Evolutionary conservation across 2,888 invertebrate species (phyloP).

Genomic region (Gastrophysa polygoni): DNA sequence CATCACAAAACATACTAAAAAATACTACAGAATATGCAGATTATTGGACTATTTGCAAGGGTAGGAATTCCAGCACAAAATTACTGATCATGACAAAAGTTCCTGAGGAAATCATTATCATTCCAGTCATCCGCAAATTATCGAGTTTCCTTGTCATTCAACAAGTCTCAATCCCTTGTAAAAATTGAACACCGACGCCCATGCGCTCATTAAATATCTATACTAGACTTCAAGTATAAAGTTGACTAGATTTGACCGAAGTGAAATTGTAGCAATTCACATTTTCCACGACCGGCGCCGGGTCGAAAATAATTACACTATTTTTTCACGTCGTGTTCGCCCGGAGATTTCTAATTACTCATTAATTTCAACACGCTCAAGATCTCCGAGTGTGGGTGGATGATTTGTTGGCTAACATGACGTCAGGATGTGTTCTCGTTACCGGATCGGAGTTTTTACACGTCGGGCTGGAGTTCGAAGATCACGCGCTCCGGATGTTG

Average conservation of each 20-base stretch:
- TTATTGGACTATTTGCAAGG: too few relatives aligned
- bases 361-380: neutral
- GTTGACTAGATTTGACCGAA: neutral
- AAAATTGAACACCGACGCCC: too few relatives aligned
- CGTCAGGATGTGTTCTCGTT: neutral
- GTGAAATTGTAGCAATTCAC: neutral
- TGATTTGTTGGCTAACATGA: conserved; percentile 1
- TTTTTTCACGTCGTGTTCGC: neutral
- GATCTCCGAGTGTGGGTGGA: neutral
- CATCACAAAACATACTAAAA: too few relatives aligned
- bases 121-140: too few relatives aligned
- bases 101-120: too few relatives aligned
- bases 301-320: neutral
- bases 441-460: neutral
- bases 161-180: too few relatives aligned
- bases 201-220: too few relatives aligned
- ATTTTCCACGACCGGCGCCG: neutral
- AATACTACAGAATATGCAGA: too few relatives aligned
- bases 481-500: neutral
- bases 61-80: too few relatives aligned
- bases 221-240: neutral
- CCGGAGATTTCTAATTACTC: neutral
- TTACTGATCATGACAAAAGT: too few relatives aligned
- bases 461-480: neutral
- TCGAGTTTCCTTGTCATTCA: too few relatives aligned